Evolutionary conservation across 2,888 invertebrate genomes (phyloP).

Genomic region (Oscheius sp.): DNA sequence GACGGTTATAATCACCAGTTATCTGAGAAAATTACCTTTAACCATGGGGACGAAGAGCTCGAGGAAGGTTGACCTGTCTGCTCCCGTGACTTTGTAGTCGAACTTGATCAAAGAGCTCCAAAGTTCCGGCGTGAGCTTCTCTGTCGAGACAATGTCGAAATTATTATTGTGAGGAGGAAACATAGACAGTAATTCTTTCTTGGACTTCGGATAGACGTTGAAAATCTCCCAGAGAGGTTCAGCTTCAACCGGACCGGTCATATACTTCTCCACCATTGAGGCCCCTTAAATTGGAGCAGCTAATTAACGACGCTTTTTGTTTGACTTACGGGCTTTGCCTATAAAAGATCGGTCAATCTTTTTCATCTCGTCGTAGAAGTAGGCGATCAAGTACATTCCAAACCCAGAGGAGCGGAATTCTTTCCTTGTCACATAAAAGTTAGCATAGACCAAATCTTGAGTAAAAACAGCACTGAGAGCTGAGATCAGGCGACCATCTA

Average conservation of each 20-base stretch:
- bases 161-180: constrained; percentile 20
- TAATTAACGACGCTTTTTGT: too few species aligned
- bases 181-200: constrained; percentile 12
- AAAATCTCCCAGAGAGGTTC: constrained; percentile 9
- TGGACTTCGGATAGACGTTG: constrained; percentile 13
- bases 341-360: constrained; percentile 4
- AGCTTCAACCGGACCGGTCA: constrained; percentile 13
- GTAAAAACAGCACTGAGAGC: constrained; percentile 19
- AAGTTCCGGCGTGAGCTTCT: constrained; percentile 8
- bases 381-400: constrained; percentile 13
- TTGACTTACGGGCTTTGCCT: constrained; percentile 2
- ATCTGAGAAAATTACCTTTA: constrained; percentile 1
- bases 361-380: constrained; percentile 17
- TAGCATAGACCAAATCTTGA: constrained; percentile 9
- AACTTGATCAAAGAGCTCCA: not conserved
- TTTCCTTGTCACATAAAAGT: constrained; percentile 16
- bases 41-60: constrained; percentile 13
- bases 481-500: constrained; percentile 12
- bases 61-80: not conserved
- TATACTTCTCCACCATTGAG: constrained; percentile 18
- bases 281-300: not conserved
- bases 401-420: constrained; percentile 5
- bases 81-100: constrained; percentile 18
- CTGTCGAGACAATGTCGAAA: constrained; percentile 5
- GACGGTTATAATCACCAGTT: not conserved